These are phyloP conservation scores for Pipistrellus pipistrellus DNA, from an alignment of 2,797 vertebrate genomes.

Conservation along the genomic window DNA sequence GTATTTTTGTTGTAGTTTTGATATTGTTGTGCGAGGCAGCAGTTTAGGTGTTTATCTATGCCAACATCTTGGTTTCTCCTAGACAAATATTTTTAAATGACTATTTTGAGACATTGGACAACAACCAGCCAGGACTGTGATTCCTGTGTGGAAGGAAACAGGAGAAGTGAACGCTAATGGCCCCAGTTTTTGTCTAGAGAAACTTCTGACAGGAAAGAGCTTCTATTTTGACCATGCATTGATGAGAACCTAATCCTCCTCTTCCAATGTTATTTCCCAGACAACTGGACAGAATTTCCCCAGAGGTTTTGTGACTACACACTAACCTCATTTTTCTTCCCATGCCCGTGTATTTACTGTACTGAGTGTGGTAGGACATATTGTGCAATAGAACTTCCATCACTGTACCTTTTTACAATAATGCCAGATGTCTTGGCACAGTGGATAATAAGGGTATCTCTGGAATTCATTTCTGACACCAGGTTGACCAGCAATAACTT, in stretches of 20 bases:
- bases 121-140: too few relatives aligned
- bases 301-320: not conserved
- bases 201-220: too few relatives aligned
- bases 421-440: not conserved
- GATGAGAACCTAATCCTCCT: not conserved
- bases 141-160: too few relatives aligned
- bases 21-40: too few relatives aligned
- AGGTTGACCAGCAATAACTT: not conserved
- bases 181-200: too few relatives aligned
- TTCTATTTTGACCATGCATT: not conserved
- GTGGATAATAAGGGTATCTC: not conserved
- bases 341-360: not conserved
- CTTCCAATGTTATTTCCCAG: not conserved
- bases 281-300: not conserved
- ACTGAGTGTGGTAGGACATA: not conserved
- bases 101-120: too few relatives aligned
- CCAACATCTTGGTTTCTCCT: too few relatives aligned
- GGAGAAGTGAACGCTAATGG: too few relatives aligned
- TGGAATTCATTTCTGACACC: not conserved
- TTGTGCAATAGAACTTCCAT: not conserved
- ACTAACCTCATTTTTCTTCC: not conserved
- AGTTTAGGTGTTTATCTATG: too few relatives aligned
- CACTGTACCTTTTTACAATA: not conserved
- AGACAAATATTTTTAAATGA: too few relatives aligned
- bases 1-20: too few relatives aligned